Percentiles rank a stretch among this genome's conserved stretches.
Evolutionary conservation across 2,888 invertebrate species (phyloP).

Genomic region (Corbicula japonica): DNA sequence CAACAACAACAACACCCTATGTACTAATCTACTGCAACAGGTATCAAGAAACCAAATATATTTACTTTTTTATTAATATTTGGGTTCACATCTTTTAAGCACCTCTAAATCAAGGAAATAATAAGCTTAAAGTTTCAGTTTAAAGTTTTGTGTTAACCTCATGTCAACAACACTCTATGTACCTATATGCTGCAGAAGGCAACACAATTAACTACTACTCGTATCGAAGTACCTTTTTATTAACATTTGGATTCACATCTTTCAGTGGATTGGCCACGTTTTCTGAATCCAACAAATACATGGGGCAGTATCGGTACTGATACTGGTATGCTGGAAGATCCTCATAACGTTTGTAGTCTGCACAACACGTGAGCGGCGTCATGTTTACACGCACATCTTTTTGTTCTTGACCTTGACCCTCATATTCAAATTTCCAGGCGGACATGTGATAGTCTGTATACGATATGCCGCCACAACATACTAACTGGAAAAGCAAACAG

Average conservation of each 20-base stretch:
- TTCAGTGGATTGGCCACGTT: constrained; percentile 20
- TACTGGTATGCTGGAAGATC: constrained; percentile 41
- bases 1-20: no score
- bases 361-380: constrained; percentile 80
- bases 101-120: neutral
- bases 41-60: no score
- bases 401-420: constrained; percentile 6
- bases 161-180: neutral
- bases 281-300: constrained; percentile 44
- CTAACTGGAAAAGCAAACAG: constrained; percentile 67
- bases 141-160: neutral
- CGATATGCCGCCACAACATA: constrained; percentile 78
- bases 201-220: neutral
- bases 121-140: neutral
- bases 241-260: constrained; percentile 57
- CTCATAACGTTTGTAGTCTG: constrained; percentile 72
- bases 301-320: constrained; percentile 65
- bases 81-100: neutral
- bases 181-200: neutral
- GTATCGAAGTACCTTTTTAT: constrained; percentile 50
- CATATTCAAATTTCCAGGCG: constrained; percentile 68
- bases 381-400: constrained; percentile 42
- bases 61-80: no score
- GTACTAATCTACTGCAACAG: no score
- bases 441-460: constrained; percentile 76